A percentile compares a stretch with the other conserved stretches of the same genome.
These are phyloP conservation scores for Digitonthophagus gazella DNA, from an alignment of 2,888 invertebrate species.

Conservation along the genomic window DNA sequence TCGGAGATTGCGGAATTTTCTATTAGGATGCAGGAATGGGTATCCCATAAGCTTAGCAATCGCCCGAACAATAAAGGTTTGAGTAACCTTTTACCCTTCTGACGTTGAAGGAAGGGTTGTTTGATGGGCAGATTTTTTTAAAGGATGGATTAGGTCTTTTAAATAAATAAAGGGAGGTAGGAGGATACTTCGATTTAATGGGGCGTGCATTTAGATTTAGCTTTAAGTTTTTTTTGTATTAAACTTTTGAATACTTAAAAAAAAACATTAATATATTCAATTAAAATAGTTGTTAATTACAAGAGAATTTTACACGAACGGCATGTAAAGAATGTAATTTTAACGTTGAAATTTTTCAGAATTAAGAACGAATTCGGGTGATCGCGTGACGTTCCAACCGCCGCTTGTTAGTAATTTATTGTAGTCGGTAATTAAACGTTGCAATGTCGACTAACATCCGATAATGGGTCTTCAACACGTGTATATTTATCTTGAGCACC, in stretches of 20 bases:
- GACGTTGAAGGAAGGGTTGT: neutral
- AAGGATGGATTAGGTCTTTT: neutral
- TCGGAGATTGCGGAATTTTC: conserved; percentile 19
- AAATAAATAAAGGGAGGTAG: conserved; percentile 9
- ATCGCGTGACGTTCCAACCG: neutral
- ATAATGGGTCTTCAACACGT: neutral
- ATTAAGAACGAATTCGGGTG: neutral
- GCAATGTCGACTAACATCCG: neutral
- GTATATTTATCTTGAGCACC: neutral
- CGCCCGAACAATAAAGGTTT: neutral
- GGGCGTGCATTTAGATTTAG: neutral
- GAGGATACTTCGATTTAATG: conserved; percentile 17
- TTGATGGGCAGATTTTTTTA: neutral
- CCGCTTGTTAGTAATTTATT: neutral
- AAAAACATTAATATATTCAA: too few species aligned
- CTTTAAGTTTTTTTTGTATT: neutral
- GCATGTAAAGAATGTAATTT: too few species aligned
- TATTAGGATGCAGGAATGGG: conserved; percentile 11
- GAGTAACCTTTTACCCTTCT: conserved; percentile 4
- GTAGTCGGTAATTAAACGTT: neutral
- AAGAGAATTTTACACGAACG: too few species aligned
- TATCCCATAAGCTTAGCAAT: too few species aligned
- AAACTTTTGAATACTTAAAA: too few species aligned
- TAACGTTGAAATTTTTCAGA: too few species aligned
- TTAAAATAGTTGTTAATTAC: too few species aligned